Percentiles rank a stretch among this genome's conserved stretches.
Conservation (phyloP, 2,888 invertebrate species). For the Blastobasis lacticolella region DNA sequence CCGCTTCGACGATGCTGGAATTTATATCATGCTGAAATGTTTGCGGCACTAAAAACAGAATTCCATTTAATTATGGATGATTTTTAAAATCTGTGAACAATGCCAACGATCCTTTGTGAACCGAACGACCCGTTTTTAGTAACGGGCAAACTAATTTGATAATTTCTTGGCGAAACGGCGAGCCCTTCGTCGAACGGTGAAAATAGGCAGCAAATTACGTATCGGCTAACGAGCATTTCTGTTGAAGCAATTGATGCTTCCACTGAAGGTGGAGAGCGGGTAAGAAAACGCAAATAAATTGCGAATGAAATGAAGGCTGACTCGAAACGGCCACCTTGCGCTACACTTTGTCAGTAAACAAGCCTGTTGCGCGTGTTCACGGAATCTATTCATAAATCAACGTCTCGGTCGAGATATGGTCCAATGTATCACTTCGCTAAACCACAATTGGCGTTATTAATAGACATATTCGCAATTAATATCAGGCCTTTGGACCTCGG, state of each 20-base stretch:
- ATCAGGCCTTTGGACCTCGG: constrained; percentile 26
- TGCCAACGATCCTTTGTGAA: constrained; percentile 62
- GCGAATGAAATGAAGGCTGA: background rate
- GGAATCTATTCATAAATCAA: constrained; percentile 8
- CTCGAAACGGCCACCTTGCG: background rate
- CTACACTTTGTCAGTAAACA: too few relatives aligned
- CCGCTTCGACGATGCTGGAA: constrained; percentile 47
- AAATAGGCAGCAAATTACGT: constrained; percentile 15
- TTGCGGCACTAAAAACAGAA: constrained; percentile 50
- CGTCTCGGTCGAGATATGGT: background rate
- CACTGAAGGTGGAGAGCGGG: background rate
- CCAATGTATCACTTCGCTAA: constrained; percentile 12
- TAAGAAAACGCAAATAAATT: background rate
- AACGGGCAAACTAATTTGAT: constrained; percentile 64
- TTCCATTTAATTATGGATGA: constrained; percentile 73
- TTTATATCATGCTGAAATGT: constrained; percentile 64
- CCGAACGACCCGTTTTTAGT: constrained; percentile 43
- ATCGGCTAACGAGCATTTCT: constrained; percentile 9
- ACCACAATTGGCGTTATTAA: constrained; percentile 36
- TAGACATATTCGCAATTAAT: constrained; percentile 49
- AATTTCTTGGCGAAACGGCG: constrained; percentile 60
- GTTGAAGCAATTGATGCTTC: background rate
- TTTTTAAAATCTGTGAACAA: constrained; percentile 74
- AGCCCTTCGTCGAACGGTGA: constrained; percentile 27
- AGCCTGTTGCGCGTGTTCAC: background rate